Percentiles rank a stretch among this genome's conserved stretches.
These are phyloP conservation scores for Meandrusa payeni DNA, from an alignment of 2,888 invertebrate species.

Conservation along the genomic window DNA sequence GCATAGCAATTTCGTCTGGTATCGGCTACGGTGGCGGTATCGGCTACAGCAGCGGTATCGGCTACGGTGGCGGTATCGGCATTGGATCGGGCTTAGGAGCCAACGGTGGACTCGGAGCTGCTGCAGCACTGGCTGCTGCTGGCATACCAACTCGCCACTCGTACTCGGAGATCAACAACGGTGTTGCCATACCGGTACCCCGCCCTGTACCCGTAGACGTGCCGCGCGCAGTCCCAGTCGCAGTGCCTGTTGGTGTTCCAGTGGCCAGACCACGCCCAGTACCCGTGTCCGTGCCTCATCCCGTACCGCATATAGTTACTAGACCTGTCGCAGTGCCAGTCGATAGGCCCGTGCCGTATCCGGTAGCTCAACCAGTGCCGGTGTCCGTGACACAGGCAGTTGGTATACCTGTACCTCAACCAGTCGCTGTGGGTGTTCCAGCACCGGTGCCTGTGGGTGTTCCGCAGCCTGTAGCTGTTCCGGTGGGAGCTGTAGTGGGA, in stretches of 20 bases:
- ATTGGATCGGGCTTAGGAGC: background rate
- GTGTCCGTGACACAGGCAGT: constrained; percentile 74
- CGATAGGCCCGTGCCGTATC: constrained; percentile 78
- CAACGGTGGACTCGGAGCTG: constrained; percentile 16
- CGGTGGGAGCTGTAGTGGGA: constrained; percentile 33
- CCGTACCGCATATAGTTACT: constrained; percentile 62
- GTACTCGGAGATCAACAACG: constrained; percentile 67
- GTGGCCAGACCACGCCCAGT: constrained; percentile 63
- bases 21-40: constrained; percentile 1
- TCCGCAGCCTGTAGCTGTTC: constrained; percentile 52
- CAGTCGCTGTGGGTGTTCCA: constrained; percentile 66
- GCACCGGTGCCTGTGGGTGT: constrained; percentile 62
- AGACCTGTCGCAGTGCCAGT: constrained; percentile 70
- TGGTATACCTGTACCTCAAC: constrained; percentile 76
- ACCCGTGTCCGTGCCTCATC: constrained; percentile 59
- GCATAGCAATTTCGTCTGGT: constrained; percentile 2
- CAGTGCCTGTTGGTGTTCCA: constrained; percentile 73
- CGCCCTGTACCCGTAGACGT: constrained; percentile 64
- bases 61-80: constrained; percentile 14
- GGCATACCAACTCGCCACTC: constrained; percentile 58
- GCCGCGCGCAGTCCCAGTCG: constrained; percentile 67
- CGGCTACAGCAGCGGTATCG: constrained; percentile 9
- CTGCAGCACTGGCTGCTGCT: constrained; percentile 23
- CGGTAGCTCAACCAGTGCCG: constrained; percentile 76
- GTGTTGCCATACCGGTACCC: constrained; percentile 75